Evolutionary conservation across 2,888 invertebrate species (phyloP), one percentile per base, ranked within the genome.

Genomic region (Ophion obscuratus): DNA sequence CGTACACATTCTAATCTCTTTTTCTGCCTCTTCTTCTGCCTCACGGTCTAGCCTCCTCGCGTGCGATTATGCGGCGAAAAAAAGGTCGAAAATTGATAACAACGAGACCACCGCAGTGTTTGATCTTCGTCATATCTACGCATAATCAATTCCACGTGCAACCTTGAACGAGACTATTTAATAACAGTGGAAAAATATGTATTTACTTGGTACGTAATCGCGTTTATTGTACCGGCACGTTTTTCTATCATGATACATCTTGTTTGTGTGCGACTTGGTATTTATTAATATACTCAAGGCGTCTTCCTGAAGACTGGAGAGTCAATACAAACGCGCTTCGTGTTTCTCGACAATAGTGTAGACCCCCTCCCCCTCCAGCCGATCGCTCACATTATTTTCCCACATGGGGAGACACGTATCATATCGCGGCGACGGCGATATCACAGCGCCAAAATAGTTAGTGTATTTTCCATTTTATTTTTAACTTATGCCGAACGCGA

Each of bases 111-210:
- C 74, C 44, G 61, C 61, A 20, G 14, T n/a, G 24, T 61, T 24
- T 75, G 47, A 66, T 73, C 64, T 73, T 68, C 67, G 27, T 31
- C 61, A 61, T 61, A 57, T 74, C 59, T 75, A 5, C 80, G 73
- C 40, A 44, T 31, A 74, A 67, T 74, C 20, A 81, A 74, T 81
- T 81, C 44, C 81, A 75, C 67, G 44, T 61, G 74, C 47, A 61
- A 68, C 57, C 61, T 66, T 81, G 59, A 74, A 31, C 40, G 73
- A 31, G 31, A 14, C 53, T 66, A 40, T 57, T 24, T 66, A 53
- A 59, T 59, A 20, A 59, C 24, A 47, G 5, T n/a, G 31, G 10
- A 36, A 59, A 71, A 53, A 53, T 53, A 14, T 53, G 14, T 53
- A 53, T 53, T 53, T 53, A 17, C 14, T 4, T 53, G 4, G 14